Evolutionary conservation across 2,888 invertebrate species (phyloP), one percentile per base, ranked within the genome.

Genomic region (Dryomyza anilis): DNA sequence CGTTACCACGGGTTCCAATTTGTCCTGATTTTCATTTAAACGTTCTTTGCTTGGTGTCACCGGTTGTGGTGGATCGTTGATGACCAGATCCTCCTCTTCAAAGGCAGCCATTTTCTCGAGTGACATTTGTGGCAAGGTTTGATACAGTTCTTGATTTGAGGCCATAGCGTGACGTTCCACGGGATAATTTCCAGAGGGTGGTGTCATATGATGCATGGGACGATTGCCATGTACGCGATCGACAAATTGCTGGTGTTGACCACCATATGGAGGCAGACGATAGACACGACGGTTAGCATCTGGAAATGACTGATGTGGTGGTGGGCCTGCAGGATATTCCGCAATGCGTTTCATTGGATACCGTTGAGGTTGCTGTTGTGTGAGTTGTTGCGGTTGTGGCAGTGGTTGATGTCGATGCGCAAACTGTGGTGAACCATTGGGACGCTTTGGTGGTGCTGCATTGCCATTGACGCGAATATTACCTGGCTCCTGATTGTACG

Each of bases 1-100:
- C 0, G 90, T 89, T 12, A 89, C 86, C 0, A 90, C 86, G 0
- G 86, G 86, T 27, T 86, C 85, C 5, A 86, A 80, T 45, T 80
- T 82, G 2, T 75, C 63, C 27, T 78, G 77, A 27, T 72, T 78
- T 1, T 70, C 58, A 71, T 64, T 63, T 0, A 55, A 57, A 2
- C 71, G 83, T 12, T 79, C 76, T 33, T 79, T 78, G 39, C 73
- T 78, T 2, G 78, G 73, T 72, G 75, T 69, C 66, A 78, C 70
- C 67, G 81, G 80, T 39, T 84, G 80, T 1, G 87, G 86, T 50
- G 88, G 80, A 69, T 81, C 81, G 50, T 77, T 77, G 2, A 82
- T 77, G 1, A 82, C 80, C 25, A 80, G 86, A 69, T 86, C 85
- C 48, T 83, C 82, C 65, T 83, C 83, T 67, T 81, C 81, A 21